These are phyloP conservation scores for Habrosyne pyritoides DNA, from an alignment of 2,888 invertebrate genomes.

Conservation along the genomic window DNA sequence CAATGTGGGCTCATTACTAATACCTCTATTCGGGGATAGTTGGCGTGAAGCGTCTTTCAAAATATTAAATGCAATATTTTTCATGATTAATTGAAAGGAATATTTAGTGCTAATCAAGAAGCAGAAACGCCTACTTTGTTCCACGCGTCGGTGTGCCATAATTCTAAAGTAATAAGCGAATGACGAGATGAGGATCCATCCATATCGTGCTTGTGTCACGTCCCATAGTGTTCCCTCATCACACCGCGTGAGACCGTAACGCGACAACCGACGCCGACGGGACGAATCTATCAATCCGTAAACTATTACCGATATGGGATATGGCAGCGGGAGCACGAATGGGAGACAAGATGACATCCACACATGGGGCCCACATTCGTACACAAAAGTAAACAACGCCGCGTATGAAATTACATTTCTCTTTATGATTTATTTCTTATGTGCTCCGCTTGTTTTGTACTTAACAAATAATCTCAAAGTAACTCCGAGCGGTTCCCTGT, in stretches of 20 bases:
- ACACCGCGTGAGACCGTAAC: background rate
- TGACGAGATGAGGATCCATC: background rate
- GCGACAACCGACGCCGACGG: background rate
- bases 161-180: background rate
- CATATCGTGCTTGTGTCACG: background rate
- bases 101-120: background rate
- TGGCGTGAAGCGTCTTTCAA: too few relatives aligned
- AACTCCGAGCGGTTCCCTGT: background rate
- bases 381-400: slow-evolving; percentile 1
- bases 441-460: slow-evolving; percentile 3
- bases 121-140: background rate
- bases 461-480: slow-evolving; percentile 1
- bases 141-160: background rate
- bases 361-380: background rate
- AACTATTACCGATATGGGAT: slow-evolving; percentile 3
- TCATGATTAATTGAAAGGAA: too few relatives aligned
- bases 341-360: background rate
- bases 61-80: too few relatives aligned
- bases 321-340: background rate
- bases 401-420: slow-evolving; percentile 1
- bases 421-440: slow-evolving; percentile 1
- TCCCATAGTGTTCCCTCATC: background rate
- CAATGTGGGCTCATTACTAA: too few relatives aligned
- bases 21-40: too few relatives aligned
- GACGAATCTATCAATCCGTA: background rate